Conservation (phyloP, 2,888 invertebrate genomes). For the Sminthurinus aureus region DNA sequence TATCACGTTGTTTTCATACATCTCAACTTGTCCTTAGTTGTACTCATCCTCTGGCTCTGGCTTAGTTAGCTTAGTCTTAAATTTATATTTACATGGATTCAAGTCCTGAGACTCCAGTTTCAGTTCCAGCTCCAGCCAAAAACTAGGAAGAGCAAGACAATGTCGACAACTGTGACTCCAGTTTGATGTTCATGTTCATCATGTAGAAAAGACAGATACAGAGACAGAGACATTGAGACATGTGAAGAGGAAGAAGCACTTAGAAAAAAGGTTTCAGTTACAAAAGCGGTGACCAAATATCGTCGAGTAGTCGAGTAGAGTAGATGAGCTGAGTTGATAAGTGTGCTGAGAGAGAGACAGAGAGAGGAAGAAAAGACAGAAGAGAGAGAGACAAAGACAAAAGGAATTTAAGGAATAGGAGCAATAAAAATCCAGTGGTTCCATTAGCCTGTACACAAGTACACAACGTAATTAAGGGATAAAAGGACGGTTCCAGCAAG, state of each 20-base stretch:
- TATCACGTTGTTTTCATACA: background rate
- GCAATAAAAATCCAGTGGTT: constrained; percentile 59
- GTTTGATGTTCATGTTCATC: background rate
- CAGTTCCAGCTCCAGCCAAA: no score
- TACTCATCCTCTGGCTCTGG: constrained; percentile 3
- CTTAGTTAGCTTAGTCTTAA: no score
- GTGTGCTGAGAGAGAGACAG: constrained; percentile 55
- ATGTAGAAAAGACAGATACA: constrained; percentile 18
- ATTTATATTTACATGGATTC: no score
- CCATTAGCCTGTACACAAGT: constrained; percentile 51
- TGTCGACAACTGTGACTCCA: background rate
- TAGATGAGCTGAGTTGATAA: constrained; percentile 56
- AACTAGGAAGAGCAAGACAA: background rate
- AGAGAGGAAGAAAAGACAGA: constrained; percentile 33
- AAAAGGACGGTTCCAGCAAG: constrained; percentile 55
- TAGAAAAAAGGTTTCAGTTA: constrained; percentile 38
- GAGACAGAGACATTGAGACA: constrained; percentile 29
- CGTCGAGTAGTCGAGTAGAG: constrained; percentile 52
- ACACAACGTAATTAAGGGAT: constrained; percentile 60
- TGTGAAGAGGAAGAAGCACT: constrained; percentile 24
- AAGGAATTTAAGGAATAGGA: constrained; percentile 54
- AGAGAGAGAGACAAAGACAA: constrained; percentile 54
- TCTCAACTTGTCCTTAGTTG: constrained; percentile 3
- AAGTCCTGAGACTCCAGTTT: background rate
- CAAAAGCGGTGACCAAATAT: constrained; percentile 52